A percentile compares a stretch with the other conserved stretches of the same genome.
phyloP scores from a whole-genome alignment of 1,140 invertebrate species.

The Aphis craccivora region DNA sequence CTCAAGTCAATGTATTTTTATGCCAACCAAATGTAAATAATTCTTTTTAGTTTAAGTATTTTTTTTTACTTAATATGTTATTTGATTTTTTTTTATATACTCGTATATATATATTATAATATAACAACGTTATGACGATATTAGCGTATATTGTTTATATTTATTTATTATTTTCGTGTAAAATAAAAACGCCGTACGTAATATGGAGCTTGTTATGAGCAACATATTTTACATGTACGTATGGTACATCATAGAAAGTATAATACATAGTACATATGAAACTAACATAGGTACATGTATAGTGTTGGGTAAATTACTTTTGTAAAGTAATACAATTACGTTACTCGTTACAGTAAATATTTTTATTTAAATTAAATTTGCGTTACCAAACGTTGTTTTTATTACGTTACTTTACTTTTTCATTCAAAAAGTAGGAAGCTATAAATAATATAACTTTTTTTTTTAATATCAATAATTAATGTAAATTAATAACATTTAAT shows the following conservation, averaged over 20 bases:
- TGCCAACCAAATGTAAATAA: constrained; percentile 26
- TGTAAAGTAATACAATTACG: no score
- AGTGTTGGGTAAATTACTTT: no score
- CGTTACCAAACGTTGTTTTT: no score
- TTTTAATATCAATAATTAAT: no score
- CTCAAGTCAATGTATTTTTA: constrained; percentile 14
- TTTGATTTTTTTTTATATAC: neutral
- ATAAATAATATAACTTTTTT: no score
- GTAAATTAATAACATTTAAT: no score
- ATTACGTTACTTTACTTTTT: no score
- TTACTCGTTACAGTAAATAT: no score
- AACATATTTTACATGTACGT: neutral
- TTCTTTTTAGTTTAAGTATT: neutral
- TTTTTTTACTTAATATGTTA: constrained; percentile 41
- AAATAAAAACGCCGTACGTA: neutral
- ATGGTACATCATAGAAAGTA: neutral
- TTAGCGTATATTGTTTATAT: neutral
- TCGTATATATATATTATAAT: neutral
- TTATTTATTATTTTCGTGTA: neutral
- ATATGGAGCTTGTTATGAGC: neutral
- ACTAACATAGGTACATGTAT: no score
- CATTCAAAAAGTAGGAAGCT: no score
- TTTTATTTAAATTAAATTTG: no score
- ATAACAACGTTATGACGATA: neutral
- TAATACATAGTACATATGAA: neutral